Evolutionary conservation across 1,140 invertebrate genomes (phyloP), one percentile per base, ranked within the genome.

Genomic region (Neelides sp.): DNA sequence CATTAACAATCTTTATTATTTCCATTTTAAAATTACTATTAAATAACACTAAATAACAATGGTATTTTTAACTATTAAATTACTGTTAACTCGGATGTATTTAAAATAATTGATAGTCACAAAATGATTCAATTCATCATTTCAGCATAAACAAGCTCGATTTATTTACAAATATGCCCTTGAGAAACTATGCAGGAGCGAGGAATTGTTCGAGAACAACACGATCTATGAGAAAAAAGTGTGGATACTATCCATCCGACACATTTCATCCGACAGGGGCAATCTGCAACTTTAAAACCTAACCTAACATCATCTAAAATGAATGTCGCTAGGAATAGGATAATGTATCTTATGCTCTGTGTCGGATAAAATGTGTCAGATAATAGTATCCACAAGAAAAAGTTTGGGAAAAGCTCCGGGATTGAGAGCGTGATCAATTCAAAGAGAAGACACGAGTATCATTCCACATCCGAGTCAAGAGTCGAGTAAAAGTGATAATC

Each of bases 381-480:
- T n/a, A n/a, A n/a, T n/a, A n/a, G n/a, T n/a, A 86, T 98, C 55
- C 94, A 98, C 68, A 95, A 99, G 64, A 99, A 99, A 65, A 98
- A 98, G 68, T 98, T 93, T 74, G 96, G 96, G 19, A 92, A 97
- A 66, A 74, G 90, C 57, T 83, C 83, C 52, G 92, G 86, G 15
- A 98, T 99, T 63, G 96, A 99, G 72, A 89, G 94, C 73, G 94
- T 98, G 1, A 96, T 99, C 64, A 83, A 96, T 0, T 95, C 84
- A 55, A 98, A 98, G 72, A 74, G 95, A 61, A 93, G 92, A 68
- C 85, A 92, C 64, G 85, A 95, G 71, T 97, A 97, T 74, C n/a
- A n/a, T n/a, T n/a, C n/a, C n/a, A n/a, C n/a, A n/a, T n/a, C n/a
- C n/a, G n/a, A n/a, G n/a, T n/a, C n/a, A n/a, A n/a, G n/a, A n/a